Percentiles rank a stretch among this genome's conserved stretches.
These are phyloP conservation scores for Pseudoips prasinana DNA, from an alignment of 2,888 invertebrate species.

Conservation along the genomic window DNA sequence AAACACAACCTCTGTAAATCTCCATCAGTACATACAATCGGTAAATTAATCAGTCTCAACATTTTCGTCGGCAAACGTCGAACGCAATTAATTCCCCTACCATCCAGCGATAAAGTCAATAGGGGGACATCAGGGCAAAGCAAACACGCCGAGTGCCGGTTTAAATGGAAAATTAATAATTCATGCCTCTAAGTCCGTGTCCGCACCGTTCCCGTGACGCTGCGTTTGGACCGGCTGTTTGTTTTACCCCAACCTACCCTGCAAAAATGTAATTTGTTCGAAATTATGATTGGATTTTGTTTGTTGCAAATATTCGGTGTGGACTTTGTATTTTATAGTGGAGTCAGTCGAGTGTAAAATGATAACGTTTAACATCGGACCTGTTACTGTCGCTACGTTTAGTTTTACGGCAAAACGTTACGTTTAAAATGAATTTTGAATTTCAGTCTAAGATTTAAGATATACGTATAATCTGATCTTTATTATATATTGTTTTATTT, in stretches of 20 bases:
- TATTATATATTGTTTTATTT: no score
- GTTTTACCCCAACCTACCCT: slow-evolving; percentile 23
- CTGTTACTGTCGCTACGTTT: no score
- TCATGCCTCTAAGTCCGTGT: slow-evolving; percentile 38
- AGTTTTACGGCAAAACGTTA: no score
- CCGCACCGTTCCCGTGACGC: slow-evolving; percentile 29
- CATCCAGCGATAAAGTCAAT: slow-evolving; percentile 48
- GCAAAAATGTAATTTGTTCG: slow-evolving; percentile 33
- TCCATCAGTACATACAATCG: slow-evolving; percentile 6
- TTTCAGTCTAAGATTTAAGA: no score
- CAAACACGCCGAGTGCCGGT: slow-evolving; percentile 41
- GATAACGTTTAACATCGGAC: no score
- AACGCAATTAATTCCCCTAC: slow-evolving; percentile 41
- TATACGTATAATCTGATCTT: no score
- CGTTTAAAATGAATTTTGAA: no score
- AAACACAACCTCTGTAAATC: neutral
- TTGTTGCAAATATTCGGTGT: slow-evolving; percentile 24
- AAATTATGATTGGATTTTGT: slow-evolving; percentile 36
- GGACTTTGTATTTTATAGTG: slow-evolving; percentile 18
- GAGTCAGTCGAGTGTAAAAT: slow-evolving; percentile 3
- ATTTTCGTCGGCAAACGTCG: slow-evolving; percentile 23
- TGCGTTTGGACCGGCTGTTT: slow-evolving; percentile 30
- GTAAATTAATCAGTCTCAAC: slow-evolving; percentile 28
- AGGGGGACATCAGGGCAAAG: slow-evolving; percentile 40
- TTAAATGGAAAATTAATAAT: slow-evolving; percentile 54